phyloP scores from a whole-genome alignment of 2,888 invertebrate genomes.

The Philaethria dido region DNA sequence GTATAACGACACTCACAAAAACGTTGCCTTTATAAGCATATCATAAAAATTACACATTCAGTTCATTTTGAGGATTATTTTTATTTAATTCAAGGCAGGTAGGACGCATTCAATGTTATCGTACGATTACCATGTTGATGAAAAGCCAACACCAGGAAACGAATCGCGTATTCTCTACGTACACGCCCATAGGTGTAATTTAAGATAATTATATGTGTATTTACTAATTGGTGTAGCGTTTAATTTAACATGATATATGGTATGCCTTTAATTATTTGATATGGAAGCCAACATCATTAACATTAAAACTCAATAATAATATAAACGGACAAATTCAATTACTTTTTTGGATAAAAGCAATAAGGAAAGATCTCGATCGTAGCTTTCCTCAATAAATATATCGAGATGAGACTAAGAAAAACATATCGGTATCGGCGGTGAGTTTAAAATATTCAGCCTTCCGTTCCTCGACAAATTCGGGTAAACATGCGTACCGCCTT shows the following conservation, averaged over 20 bases:
- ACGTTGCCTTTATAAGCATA: conserved; percentile 59
- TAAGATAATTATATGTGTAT: conserved; percentile 31
- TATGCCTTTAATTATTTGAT: conserved; percentile 18
- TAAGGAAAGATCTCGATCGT: conserved; percentile 68
- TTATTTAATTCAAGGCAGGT: conserved; percentile 82
- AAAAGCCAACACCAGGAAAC: conserved; percentile 72
- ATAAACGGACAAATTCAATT: conserved; percentile 62
- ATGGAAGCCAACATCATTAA: conserved; percentile 18
- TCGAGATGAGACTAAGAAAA: conserved; percentile 79
- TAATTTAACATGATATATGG: conserved; percentile 14
- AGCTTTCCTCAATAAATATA: conserved; percentile 77
- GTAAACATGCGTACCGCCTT: conserved; percentile 59
- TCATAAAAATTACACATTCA: conserved; percentile 64
- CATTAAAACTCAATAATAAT: conserved; percentile 60
- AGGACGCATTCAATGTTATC: conserved; percentile 76
- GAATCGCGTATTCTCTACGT: conserved; percentile 39
- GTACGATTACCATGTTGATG: conserved; percentile 82
- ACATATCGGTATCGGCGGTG: conserved; percentile 70
- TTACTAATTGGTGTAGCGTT: conserved; percentile 28
- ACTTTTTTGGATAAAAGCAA: conserved; percentile 64
- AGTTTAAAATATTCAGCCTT: conserved; percentile 78
- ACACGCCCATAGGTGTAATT: conserved; percentile 38
- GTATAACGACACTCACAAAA: conserved; percentile 35
- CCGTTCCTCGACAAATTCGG: conserved; percentile 70
- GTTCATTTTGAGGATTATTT: conserved; percentile 75